Evolutionary conservation across 2,888 invertebrate genomes (phyloP).

Genomic region (Lochmaea capreae): DNA sequence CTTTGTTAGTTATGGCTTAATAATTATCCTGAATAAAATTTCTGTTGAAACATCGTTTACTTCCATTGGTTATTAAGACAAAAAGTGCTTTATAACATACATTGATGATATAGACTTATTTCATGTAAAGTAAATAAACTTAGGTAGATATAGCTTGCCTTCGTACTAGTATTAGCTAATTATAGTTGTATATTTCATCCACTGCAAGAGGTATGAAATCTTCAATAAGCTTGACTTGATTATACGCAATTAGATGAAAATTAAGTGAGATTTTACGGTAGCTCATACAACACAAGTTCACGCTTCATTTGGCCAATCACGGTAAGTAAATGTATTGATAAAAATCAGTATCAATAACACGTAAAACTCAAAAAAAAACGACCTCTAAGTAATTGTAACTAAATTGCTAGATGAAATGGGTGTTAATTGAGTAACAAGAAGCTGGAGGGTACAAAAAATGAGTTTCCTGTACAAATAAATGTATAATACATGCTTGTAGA

Average conservation of each 20-base stretch:
- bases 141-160: neutral
- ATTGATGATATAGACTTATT: neutral
- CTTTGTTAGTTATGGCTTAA: too few species aligned
- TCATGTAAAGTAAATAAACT: slow-evolving; percentile 8
- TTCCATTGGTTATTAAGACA: neutral
- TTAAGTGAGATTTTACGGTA: slow-evolving; percentile 21
- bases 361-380: neutral
- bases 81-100: neutral
- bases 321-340: slow-evolving; percentile 3
- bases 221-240: slow-evolving; percentile 18
- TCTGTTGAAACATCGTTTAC: too few species aligned
- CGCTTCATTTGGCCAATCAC: slow-evolving; percentile 1
- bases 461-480: neutral
- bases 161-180: slow-evolving; percentile 4
- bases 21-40: too few species aligned
- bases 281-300: slow-evolving; percentile 8
- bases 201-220: slow-evolving; percentile 8
- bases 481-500: neutral
- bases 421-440: slow-evolving; percentile 2
- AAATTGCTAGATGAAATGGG: neutral
- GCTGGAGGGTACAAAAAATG: neutral
- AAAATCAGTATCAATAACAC: slow-evolving; percentile 5
- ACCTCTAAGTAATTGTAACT: neutral
- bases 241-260: slow-evolving; percentile 23
- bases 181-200: slow-evolving; percentile 1